Percentiles rank a stretch among this genome's conserved stretches.
phyloP scores from a whole-genome alignment of 2,113 vertebrate genomes.

The Mesembrinibis cayennensis region DNA sequence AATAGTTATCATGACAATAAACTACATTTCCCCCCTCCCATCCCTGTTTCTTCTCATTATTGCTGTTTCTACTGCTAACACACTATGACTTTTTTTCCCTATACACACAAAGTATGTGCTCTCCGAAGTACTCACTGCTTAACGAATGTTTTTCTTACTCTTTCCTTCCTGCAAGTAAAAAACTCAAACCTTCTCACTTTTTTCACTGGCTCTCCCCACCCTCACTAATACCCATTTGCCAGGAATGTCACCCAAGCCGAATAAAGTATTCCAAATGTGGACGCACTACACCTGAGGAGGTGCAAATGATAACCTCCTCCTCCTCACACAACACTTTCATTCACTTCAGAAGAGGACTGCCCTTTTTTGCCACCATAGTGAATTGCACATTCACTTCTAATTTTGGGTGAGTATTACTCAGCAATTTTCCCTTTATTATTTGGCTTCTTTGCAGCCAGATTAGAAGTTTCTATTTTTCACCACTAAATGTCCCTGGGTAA shows the following conservation, averaged over 20 bases:
- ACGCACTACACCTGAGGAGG: not conserved
- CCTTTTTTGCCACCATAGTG: not conserved
- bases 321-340: not conserved
- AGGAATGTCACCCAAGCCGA: not conserved
- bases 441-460: not conserved
- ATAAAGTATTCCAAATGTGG: not conserved
- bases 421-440: conserved; percentile 4
- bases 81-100: not conserved
- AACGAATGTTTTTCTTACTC: not conserved
- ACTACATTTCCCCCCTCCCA: not conserved
- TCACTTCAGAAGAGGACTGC: not conserved
- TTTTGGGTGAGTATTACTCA: conserved; percentile 1
- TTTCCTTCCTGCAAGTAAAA: not conserved
- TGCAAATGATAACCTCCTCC: not conserved
- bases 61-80: not conserved
- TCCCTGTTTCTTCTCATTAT: not conserved
- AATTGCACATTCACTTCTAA: not conserved
- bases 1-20: not conserved
- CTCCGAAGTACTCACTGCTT: not conserved
- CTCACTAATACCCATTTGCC: not conserved
- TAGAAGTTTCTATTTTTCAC: conserved; percentile 40
- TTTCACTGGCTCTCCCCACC: not conserved
- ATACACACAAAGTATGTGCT: not conserved
- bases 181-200: not conserved
- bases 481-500: not conserved